phyloP scores from a whole-genome alignment of 2,113 vertebrate genomes.

The Mixornis gularis region DNA sequence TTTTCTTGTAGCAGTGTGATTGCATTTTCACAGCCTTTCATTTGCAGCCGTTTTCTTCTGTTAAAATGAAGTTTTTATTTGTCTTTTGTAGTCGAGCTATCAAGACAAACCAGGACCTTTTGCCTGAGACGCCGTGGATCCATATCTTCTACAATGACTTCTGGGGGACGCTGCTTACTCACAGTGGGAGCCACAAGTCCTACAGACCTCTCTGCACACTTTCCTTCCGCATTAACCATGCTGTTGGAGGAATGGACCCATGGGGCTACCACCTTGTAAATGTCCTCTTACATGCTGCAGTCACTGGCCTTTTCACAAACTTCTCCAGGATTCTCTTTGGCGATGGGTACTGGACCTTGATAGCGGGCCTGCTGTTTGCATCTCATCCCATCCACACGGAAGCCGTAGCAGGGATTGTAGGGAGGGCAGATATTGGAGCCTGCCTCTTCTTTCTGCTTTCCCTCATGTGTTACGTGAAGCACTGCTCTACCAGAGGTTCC shows the following conservation, averaged over 20 bases:
- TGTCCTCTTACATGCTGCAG: slow-evolving; percentile 83
- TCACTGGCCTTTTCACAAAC: slow-evolving; percentile 88
- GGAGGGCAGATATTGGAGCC: slow-evolving; percentile 91
- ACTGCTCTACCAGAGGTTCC: slow-evolving; percentile 77
- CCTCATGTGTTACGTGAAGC: slow-evolving; percentile 86
- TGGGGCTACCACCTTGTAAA: slow-evolving; percentile 97
- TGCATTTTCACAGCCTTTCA: background rate
- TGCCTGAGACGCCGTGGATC: slow-evolving; percentile 93
- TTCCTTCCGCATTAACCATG: slow-evolving; percentile 93
- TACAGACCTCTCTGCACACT: slow-evolving; percentile 95
- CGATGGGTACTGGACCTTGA: slow-evolving; percentile 86
- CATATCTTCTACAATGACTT: slow-evolving; percentile 98
- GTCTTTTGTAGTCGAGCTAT: slow-evolving; percentile 88
- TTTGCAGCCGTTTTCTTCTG: slow-evolving; percentile 6
- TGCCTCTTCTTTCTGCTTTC: slow-evolving; percentile 93
- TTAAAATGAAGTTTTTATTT: slow-evolving; percentile 28
- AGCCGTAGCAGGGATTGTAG: slow-evolving; percentile 91
- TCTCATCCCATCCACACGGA: slow-evolving; percentile 95
- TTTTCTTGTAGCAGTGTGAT: background rate
- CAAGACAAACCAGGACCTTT: slow-evolving; percentile 98
- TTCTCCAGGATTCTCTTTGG: slow-evolving; percentile 89
- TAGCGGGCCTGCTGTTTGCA: slow-evolving; percentile 91
- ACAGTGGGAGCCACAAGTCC: slow-evolving; percentile 98
- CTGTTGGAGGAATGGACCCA: slow-evolving; percentile 87
- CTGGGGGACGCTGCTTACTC: slow-evolving; percentile 95